A percentile compares a stretch with the other conserved stretches of the same genome.
Conservation (phyloP, 2,888 invertebrate genomes). For the Parnassius apollo region DNA sequence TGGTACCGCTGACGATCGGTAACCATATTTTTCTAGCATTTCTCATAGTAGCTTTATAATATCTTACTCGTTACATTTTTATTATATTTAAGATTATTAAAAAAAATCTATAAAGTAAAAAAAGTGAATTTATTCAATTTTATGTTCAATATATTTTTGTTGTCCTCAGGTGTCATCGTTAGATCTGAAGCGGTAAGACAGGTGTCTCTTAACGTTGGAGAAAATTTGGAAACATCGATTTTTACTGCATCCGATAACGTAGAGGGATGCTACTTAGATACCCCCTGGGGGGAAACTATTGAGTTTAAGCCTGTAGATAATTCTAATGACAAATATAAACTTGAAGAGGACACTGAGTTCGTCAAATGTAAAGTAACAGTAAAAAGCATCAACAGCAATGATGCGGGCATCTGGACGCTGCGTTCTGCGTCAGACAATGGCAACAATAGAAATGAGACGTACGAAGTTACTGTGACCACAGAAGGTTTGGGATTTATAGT, state of each 20-base stretch:
- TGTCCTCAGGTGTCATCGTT: slow-evolving; percentile 29
- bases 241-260: slow-evolving; percentile 25
- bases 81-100: too few relatives aligned
- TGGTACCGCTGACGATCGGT: too few relatives aligned
- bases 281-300: slow-evolving; percentile 32
- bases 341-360: slow-evolving; percentile 19
- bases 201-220: slow-evolving; percentile 28
- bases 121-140: too few relatives aligned
- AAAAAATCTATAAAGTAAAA: too few relatives aligned
- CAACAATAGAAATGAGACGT: slow-evolving; percentile 14
- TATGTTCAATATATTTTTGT: not conserved
- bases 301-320: slow-evolving; percentile 37
- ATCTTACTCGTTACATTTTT: too few relatives aligned
- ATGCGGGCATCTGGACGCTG: slow-evolving; percentile 40
- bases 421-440: slow-evolving; percentile 23
- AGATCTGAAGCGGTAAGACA: slow-evolving; percentile 5
- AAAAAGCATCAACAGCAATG: slow-evolving; percentile 30
- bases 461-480: slow-evolving; percentile 31
- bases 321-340: slow-evolving; percentile 33
- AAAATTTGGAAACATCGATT: slow-evolving; percentile 27
- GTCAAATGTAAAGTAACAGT: slow-evolving; percentile 33
- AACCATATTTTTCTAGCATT: too few relatives aligned
- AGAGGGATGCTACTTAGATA: slow-evolving; percentile 34
- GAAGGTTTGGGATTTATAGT: slow-evolving; percentile 25
- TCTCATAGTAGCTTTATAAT: too few relatives aligned